phyloP scores from a whole-genome alignment of 2,888 invertebrate genomes.

The Lasioglossum morio region DNA sequence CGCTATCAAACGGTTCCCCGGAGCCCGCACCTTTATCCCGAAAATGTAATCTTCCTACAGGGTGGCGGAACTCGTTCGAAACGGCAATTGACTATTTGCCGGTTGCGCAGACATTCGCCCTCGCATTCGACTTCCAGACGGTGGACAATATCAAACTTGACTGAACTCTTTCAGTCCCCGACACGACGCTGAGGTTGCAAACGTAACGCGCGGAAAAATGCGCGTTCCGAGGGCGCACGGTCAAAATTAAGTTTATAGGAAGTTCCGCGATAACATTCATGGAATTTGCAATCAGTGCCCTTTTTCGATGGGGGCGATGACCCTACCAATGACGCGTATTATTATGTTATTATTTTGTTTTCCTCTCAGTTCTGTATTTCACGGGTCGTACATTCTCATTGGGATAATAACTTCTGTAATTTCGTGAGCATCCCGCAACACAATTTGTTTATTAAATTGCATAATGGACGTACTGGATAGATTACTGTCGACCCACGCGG shows the following conservation, averaged over 20 bases:
- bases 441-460: background rate
- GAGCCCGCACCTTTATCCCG: conserved; percentile 35
- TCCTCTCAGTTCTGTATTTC: background rate
- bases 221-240: background rate
- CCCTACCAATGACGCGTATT: background rate
- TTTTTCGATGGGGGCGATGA: background rate
- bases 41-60: conserved; percentile 38
- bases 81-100: background rate
- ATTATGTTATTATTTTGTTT: background rate
- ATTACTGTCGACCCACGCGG: background rate
- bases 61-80: conserved; percentile 6
- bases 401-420: background rate
- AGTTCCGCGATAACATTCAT: background rate
- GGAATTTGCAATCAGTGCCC: background rate
- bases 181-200: background rate
- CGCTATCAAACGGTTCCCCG: conserved; percentile 22
- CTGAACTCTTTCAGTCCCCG: background rate
- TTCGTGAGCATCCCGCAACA: background rate
- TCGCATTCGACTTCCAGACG: too few species aligned
- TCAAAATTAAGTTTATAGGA: background rate
- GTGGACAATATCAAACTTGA: conserved; percentile 1
- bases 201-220: background rate
- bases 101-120: background rate
- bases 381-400: background rate
- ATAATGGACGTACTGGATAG: background rate